A percentile compares a stretch with the other conserved stretches of the same genome.
These are phyloP conservation scores for Rhadinocentrus ornatus DNA, from an alignment of 2,797 vertebrate genomes.

Conservation along the genomic window DNA sequence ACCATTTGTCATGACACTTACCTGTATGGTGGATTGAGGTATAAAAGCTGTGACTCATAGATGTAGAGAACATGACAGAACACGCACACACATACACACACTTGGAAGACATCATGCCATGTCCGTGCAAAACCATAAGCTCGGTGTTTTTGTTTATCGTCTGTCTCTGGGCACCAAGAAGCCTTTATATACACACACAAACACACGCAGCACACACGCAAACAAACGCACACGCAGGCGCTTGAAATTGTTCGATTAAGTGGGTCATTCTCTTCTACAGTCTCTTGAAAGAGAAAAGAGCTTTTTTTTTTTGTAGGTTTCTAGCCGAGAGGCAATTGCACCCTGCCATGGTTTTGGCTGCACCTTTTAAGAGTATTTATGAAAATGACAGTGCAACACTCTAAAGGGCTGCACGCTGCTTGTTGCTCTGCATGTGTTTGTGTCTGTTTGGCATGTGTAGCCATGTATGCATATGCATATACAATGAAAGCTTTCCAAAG, in stretches of 20 bases:
- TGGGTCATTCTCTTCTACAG: conserved; percentile 83
- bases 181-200: conserved; percentile 55
- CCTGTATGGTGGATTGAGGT: conserved; percentile 33
- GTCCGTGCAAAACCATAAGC: conserved; percentile 68
- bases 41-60: conserved; percentile 38
- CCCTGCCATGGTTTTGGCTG: conserved; percentile 74
- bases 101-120: conserved; percentile 52
- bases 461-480: conserved; percentile 15
- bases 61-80: conserved; percentile 15
- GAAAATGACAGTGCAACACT: conserved; percentile 72
- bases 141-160: conserved; percentile 82
- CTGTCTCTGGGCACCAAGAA: conserved; percentile 74
- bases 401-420: conserved; percentile 59
- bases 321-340: conserved; percentile 75
- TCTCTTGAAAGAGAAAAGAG: conserved; percentile 82
- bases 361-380: conserved; percentile 80
- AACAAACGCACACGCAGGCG: conserved; percentile 40
- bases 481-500: conserved; percentile 29
- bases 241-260: conserved; percentile 84
- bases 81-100: conserved; percentile 14
- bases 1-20: conserved; percentile 20
- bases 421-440: conserved; percentile 54
- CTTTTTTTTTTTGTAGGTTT: conserved; percentile 60
- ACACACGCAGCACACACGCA: conserved; percentile 4
- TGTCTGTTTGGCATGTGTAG: conserved; percentile 37